A percentile compares a stretch with the other conserved stretches of the same genome.
Evolutionary conservation across 2,797 vertebrate species (phyloP).

Genomic region (Morelia viridis): DNA sequence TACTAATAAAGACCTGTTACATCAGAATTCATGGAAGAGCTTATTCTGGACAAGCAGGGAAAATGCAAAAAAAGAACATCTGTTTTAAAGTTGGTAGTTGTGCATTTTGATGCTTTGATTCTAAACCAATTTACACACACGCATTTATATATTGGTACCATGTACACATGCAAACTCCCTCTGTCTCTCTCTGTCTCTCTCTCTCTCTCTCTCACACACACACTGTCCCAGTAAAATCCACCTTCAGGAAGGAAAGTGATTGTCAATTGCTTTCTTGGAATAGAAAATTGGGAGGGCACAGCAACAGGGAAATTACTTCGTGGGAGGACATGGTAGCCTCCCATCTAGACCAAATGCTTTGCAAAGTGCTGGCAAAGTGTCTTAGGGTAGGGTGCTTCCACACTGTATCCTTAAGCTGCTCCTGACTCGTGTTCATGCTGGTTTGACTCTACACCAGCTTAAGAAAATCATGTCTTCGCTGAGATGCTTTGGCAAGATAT

Average conservation of each 20-base stretch:
- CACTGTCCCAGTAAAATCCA: neutral
- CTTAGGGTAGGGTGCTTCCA: neutral
- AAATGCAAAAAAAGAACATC: neutral
- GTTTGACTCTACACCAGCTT: neutral
- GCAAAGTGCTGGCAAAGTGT: neutral
- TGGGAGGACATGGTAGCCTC: neutral
- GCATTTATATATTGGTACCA: too few relatives aligned
- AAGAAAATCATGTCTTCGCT: neutral
- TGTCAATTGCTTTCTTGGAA: neutral
- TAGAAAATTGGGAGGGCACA: neutral
- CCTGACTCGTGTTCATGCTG: neutral
- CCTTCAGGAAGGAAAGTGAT: neutral
- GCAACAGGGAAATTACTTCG: neutral
- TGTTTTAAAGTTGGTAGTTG: neutral
- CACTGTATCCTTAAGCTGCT: neutral
- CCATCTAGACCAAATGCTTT: neutral
- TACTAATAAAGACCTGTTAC: neutral
- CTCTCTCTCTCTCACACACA: too few relatives aligned
- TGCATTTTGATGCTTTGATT: neutral
- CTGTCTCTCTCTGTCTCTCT: too few relatives aligned
- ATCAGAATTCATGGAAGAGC: neutral
- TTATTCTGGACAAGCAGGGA: neutral
- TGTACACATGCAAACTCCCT: too few relatives aligned
- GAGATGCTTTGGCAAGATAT: neutral
- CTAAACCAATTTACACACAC: neutral